Conservation (phyloP, 2,797 vertebrate genomes). For the Helarctos malayanus region DNA sequence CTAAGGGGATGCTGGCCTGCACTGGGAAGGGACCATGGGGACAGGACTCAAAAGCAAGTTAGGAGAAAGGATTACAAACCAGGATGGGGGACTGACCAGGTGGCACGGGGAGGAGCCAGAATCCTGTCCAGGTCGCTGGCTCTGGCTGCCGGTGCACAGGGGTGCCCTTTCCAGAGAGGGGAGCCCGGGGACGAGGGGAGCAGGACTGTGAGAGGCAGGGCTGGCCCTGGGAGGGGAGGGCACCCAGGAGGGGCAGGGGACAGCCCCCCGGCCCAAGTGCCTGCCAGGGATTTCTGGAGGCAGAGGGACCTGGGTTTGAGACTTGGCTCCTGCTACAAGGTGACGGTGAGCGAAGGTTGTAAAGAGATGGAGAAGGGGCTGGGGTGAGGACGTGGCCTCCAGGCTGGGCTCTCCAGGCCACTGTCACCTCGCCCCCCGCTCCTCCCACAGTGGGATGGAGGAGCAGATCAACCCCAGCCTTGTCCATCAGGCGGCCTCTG, state of each 20-base stretch:
- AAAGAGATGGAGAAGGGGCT: not conserved
- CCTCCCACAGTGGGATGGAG: not conserved
- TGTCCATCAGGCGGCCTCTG: not conserved
- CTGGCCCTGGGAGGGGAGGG: not conserved
- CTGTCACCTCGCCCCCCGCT: not conserved
- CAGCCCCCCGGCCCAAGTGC: too few species aligned
- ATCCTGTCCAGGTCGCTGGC: not conserved
- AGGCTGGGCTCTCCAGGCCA: not conserved
- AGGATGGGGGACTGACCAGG: not conserved
- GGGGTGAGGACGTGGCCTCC: rapidly evolving
- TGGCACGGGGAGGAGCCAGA: not conserved
- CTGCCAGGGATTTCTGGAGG: not conserved
- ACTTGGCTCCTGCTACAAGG: not conserved
- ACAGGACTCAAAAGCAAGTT: not conserved
- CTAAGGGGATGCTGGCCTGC: too few species aligned
- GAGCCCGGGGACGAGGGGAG: not conserved
- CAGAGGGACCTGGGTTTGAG: not conserved
- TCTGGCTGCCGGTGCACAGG: not conserved
- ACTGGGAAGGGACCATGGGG: not conserved
- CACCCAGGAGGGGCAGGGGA: not conserved
- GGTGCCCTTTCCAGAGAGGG: not conserved
- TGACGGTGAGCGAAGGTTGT: not conserved
- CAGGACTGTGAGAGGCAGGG: not conserved
- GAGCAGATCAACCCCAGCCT: not conserved
- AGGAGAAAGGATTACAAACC: not conserved